Evolutionary conservation across 64 coral and sea anemone species (phyloP), one percentile per base, ranked within the genome.

Genomic region (Montipora efflorescens): DNA sequence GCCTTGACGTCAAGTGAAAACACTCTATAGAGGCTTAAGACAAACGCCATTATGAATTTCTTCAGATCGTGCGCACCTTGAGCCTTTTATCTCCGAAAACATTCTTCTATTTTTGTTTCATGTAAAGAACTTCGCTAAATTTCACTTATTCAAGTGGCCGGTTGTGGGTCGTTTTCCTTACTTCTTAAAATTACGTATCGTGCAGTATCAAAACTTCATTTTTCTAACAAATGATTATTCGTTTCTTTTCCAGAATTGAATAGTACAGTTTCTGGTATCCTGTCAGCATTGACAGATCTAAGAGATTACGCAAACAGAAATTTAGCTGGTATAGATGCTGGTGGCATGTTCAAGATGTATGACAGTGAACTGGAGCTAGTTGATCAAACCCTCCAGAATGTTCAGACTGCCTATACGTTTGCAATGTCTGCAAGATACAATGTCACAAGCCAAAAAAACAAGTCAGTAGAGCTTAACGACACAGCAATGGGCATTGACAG

Each of bases 381-480:
- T 44, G 64, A 93, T 72, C 25, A 47, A 10, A 82, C 87, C 19
- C 45, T 59, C 3, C 45, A 13, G 13, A 80, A 48, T 20, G 92
- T 76, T 5, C 22, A 74, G 0, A n/a, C 75, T 2, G 48, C 57
- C 22, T 25, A 59, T 36, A 47, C 16, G 5, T 57, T 87, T 5
- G 74, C 92, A 11, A 79, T 45, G 16, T 71, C 51, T 8, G 75
- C 83, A 8, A 67, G 28, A 25, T 59, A 80, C 61, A 81, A 93
- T 47, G 77, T 79, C 0, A 87, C 84, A 70, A 36, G 52, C 47
- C 83, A 93, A 5, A 53, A 86, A 43, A 88, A 79, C 57, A 74
- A 7, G n/a, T 68, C 77, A 75, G 16, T 11, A 36, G 11, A 49
- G 10, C 74, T 93, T 13, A 93, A 88, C 61, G 28, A 74, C 8